A percentile compares a stretch with the other conserved stretches of the same genome.
Conservation (phyloP, 2,888 invertebrate genomes). For the Ectemnius cavifrons region DNA sequence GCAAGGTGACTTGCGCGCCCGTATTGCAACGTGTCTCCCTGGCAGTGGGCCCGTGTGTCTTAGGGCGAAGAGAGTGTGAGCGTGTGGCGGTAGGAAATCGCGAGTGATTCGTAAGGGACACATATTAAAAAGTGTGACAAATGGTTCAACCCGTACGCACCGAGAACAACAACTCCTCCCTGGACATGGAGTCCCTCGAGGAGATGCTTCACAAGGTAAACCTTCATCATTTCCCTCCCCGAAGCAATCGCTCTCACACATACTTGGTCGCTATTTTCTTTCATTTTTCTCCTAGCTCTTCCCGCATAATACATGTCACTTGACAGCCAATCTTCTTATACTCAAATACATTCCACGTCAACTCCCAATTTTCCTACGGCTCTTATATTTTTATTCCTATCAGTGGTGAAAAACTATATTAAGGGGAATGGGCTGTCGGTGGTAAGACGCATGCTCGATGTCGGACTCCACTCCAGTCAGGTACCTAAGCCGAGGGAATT, state of each 20-base stretch:
- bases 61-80: constrained; percentile 16
- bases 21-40: too few species aligned
- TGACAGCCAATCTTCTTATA: too few species aligned
- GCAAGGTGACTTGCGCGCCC: too few species aligned
- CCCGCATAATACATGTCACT: too few species aligned
- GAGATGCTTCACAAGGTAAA: constrained; percentile 89
- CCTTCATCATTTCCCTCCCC: background rate
- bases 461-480: background rate
- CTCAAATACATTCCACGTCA: too few species aligned
- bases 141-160: constrained; percentile 74
- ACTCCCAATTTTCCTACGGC: too few species aligned
- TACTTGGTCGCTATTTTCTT: background rate
- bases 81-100: constrained; percentile 1
- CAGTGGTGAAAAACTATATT: too few species aligned
- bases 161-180: constrained; percentile 81
- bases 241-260: too few species aligned
- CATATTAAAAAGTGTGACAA: constrained; percentile 62
- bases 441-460: too few species aligned
- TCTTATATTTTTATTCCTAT: too few species aligned
- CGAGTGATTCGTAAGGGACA: constrained; percentile 27
- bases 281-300: background rate
- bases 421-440: too few species aligned
- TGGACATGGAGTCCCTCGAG: constrained; percentile 88
- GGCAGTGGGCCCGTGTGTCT: background rate
- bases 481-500: constrained; percentile 26